Evolutionary conservation across 2,888 invertebrate genomes (phyloP), one percentile per base, ranked within the genome.

Genomic region (Drosophila ustulata): DNA sequence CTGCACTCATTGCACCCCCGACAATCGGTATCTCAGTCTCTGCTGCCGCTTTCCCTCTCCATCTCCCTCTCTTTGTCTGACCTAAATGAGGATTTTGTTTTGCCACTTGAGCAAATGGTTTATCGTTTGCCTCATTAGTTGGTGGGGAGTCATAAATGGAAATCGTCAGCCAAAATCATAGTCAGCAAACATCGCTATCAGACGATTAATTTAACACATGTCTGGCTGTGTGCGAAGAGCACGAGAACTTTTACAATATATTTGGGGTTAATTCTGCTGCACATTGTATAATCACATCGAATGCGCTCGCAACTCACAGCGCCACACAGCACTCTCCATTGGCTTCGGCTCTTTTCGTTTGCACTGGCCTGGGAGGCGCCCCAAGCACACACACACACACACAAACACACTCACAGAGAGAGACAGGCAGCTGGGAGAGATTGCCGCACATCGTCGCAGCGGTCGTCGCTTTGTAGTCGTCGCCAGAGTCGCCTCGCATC

Each of bases 221-320:
- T 55, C 23, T 45, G 18, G 28, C 28, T 18, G 18, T 41, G 23
- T 53, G 53, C 43, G 25, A 43, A 55, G 55, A 43, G 43, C 7
- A 43, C 3, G 13, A 32, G 3, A 13, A 50, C 59, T 81, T 71
- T 46, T 39, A 25, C 41, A 2, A 11, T 4, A n/a, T 37, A 55
- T 71, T 73, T 78, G 74, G 84, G 78, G 81, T 83, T 87, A 87
- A 72, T 78, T 81, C 71, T 62, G 71, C 32, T 75, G 89, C 87
- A 89, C 69, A 87, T 84, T 84, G 73, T 89, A 78, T 83, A 78
- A 83, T 86, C 81, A 82, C 26, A 57, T 68, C 73, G 51, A 71
- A 63, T 66, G 66, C 65, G 61, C 41, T 63, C 65, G 18, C 18
- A 62, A 57, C 72, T 65, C 71, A 61, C 39, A 49, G 51, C 66